Conservation (phyloP, 92 coral and sea anemone species). For the Diadumene lineata region DNA sequence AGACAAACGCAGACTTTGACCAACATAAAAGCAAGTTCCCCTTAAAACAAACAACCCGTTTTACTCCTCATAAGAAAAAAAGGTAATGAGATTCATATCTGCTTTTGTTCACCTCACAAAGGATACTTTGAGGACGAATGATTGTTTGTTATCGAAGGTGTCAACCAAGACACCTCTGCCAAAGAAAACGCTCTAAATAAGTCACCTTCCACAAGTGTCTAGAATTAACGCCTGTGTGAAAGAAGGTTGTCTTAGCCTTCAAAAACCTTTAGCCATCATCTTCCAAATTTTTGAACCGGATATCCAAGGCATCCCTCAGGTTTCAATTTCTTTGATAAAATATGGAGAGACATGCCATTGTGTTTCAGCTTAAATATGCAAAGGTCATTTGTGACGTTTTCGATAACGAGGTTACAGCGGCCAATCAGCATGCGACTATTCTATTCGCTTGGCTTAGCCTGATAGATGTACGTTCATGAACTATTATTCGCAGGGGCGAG, state of each 20-base stretch:
- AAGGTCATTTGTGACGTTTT: conserved; percentile 81
- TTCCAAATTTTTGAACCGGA: conserved; percentile 26
- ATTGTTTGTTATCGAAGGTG: conserved; percentile 26
- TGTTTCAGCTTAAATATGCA: conserved; percentile 59
- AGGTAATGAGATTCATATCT: conserved; percentile 38
- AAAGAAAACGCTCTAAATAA: conserved; percentile 19
- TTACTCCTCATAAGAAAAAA: conserved; percentile 19
- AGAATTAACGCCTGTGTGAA: conserved; percentile 16
- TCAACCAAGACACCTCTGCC: conserved; percentile 33
- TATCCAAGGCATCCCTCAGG: conserved; percentile 39
- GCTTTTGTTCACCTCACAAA: conserved; percentile 30
- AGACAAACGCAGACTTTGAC: not conserved
- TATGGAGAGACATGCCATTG: conserved; percentile 35
- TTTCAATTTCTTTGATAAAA: conserved; percentile 38
- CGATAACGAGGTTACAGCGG: conserved; percentile 46
- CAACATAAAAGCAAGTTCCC: conserved; percentile 21
- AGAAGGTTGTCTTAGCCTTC: conserved; percentile 7
- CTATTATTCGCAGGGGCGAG: conserved; percentile 33
- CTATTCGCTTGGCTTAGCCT: conserved; percentile 52
- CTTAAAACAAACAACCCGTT: conserved; percentile 7
- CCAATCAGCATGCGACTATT: conserved; percentile 83
- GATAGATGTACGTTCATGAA: conserved; percentile 35
- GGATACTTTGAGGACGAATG: conserved; percentile 28
- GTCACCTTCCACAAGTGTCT: conserved; percentile 9
- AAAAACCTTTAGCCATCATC: conserved; percentile 20